A percentile compares a stretch with the other conserved stretches of the same genome.
Conservation (phyloP, 2,888 invertebrate genomes). For the Drosophila merina region DNA sequence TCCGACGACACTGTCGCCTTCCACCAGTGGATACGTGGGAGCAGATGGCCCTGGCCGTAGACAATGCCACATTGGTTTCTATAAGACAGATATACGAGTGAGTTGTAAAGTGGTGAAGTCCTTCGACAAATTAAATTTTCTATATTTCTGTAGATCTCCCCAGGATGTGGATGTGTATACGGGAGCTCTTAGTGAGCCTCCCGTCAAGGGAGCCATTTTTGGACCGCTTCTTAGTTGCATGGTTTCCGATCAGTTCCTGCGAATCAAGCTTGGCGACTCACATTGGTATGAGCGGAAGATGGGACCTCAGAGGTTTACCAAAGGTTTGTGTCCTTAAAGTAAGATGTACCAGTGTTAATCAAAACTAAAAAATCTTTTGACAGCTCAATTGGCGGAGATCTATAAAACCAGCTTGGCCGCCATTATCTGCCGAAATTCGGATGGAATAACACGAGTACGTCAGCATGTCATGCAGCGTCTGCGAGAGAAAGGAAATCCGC, state of each 20-base stretch:
- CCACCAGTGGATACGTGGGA: slow-evolving; percentile 86
- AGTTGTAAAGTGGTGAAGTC: slow-evolving; percentile 47
- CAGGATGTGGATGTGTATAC: slow-evolving; percentile 95
- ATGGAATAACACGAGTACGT: slow-evolving; percentile 87
- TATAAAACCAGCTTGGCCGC: slow-evolving; percentile 90
- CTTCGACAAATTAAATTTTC: neutral
- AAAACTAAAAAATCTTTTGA: slow-evolving; percentile 18
- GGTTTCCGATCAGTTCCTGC: slow-evolving; percentile 92
- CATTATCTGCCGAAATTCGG: slow-evolving; percentile 91
- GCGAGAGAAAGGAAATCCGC: slow-evolving; percentile 85
- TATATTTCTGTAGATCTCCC: slow-evolving; percentile 84
- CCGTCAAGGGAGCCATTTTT: slow-evolving; percentile 88
- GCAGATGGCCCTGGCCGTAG: slow-evolving; percentile 88
- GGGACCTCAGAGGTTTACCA: slow-evolving; percentile 87
- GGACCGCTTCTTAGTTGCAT: slow-evolving; percentile 94
- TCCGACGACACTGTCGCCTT: slow-evolving; percentile 91
- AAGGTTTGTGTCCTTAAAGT: slow-evolving; percentile 85
- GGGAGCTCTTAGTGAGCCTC: slow-evolving; percentile 93
- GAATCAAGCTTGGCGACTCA: slow-evolving; percentile 92
- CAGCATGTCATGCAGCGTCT: slow-evolving; percentile 89
- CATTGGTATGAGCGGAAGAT: slow-evolving; percentile 94
- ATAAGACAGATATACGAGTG: slow-evolving; percentile 88
- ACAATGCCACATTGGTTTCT: slow-evolving; percentile 86
- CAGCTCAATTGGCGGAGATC: slow-evolving; percentile 92
- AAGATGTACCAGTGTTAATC: too few species aligned